These are phyloP conservation scores for Conchocele bisecta DNA, from an alignment of 2,888 invertebrate species.

Conservation along the genomic window DNA sequence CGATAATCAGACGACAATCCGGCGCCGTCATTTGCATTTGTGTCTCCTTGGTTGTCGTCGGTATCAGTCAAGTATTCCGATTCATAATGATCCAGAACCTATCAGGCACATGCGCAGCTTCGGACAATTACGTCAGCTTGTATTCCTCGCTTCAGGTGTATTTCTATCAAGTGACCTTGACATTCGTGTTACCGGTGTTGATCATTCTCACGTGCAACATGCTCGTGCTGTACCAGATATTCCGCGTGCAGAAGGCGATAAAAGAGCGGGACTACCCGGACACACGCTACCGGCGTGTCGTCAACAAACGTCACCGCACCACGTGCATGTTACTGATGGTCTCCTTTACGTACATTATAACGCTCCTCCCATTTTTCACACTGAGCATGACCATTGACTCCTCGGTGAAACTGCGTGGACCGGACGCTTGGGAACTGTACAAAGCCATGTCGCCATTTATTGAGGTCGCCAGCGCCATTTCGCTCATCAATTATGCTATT, in stretches of 20 bases:
- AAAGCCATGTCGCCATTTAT: slow-evolving; percentile 55
- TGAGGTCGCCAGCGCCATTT: slow-evolving; percentile 65
- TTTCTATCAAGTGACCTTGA: slow-evolving; percentile 74
- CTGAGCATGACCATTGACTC: slow-evolving; percentile 69
- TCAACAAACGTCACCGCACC: slow-evolving; percentile 35
- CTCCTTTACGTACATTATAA: slow-evolving; percentile 72
- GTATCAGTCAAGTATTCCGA: slow-evolving; percentile 76
- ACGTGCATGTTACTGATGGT: slow-evolving; percentile 73
- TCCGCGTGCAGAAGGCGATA: slow-evolving; percentile 42
- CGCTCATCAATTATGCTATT: slow-evolving; percentile 70
- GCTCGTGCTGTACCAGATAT: slow-evolving; percentile 73
- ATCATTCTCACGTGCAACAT: slow-evolving; percentile 74
- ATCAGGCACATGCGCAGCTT: slow-evolving; percentile 56
- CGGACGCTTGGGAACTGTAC: slow-evolving; percentile 42
- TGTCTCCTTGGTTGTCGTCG: slow-evolving; percentile 67
- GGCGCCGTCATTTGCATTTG: slow-evolving; percentile 73
- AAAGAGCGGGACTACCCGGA: slow-evolving; percentile 36
- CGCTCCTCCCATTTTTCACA: slow-evolving; percentile 70
- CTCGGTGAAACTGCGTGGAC: slow-evolving; percentile 41
- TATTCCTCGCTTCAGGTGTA: slow-evolving; percentile 60
- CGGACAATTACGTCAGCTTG: slow-evolving; percentile 51
- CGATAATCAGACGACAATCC: slow-evolving; percentile 69
- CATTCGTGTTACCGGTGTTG: slow-evolving; percentile 72
- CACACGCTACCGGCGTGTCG: slow-evolving; percentile 8
- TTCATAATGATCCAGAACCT: slow-evolving; percentile 71